Conservation (phyloP, 2,113 vertebrate genomes). For the Oenanthe melanoleuca region DNA sequence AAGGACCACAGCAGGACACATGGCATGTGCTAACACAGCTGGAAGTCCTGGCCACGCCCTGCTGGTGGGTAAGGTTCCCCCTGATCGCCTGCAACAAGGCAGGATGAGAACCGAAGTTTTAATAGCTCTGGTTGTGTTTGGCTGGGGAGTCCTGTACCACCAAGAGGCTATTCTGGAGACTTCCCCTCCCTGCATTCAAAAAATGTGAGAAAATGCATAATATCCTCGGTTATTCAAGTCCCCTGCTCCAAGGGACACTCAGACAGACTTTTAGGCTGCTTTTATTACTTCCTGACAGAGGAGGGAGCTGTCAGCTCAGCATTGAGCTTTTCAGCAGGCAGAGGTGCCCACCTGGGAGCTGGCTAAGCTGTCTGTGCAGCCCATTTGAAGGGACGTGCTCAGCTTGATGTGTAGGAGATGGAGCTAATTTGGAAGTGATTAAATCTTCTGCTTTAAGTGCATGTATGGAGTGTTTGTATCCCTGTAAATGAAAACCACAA, state of each 20-base stretch:
- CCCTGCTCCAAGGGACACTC: not conserved
- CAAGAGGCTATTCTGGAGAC: not conserved
- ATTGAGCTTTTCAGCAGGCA: not conserved
- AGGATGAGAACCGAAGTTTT: not conserved
- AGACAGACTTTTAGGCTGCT: not conserved
- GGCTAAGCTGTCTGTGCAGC: not conserved
- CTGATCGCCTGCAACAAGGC: not conserved
- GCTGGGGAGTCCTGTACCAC: not conserved
- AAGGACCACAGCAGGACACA: not conserved
- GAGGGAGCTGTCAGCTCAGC: constrained; percentile 47
- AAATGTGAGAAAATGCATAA: not conserved
- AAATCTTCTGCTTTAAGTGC: not conserved
- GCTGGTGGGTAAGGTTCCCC: not conserved
- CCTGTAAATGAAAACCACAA: not conserved
- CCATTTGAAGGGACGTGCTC: not conserved
- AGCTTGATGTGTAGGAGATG: not conserved
- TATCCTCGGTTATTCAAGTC: accelerated
- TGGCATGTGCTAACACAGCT: not conserved
- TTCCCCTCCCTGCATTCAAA: not conserved
- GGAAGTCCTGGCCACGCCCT: not conserved
- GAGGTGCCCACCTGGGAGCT: not conserved
- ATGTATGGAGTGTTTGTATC: not conserved
- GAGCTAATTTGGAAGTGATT: not conserved
- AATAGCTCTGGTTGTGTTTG: accelerated
- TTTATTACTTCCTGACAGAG: constrained; percentile 14